These are phyloP conservation scores for Amiota minor DNA, from an alignment of 2,888 invertebrate species.

Conservation along the genomic window DNA sequence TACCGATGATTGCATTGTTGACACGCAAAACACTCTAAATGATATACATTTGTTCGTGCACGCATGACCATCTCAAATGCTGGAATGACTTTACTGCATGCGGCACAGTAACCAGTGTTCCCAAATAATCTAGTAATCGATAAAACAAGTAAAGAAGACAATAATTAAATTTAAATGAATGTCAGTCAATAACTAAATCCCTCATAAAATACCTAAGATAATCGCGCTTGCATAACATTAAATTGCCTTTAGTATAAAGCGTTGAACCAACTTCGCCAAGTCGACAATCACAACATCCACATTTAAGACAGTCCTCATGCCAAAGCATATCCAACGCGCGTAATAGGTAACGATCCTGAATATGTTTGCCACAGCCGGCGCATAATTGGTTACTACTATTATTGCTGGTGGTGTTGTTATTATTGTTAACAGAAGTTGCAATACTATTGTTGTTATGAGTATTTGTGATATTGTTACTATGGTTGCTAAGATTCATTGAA, in stretches of 20 bases:
- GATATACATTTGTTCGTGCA: conserved; percentile 96
- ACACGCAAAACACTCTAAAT: conserved; percentile 98
- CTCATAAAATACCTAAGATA: conserved; percentile 83
- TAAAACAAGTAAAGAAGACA: conserved; percentile 7
- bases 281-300: conserved; percentile 96
- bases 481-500: conserved; percentile 54
- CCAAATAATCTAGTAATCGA: conserved; percentile 85
- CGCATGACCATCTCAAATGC: conserved; percentile 99
- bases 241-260: conserved; percentile 94
- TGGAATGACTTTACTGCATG: conserved; percentile 97
- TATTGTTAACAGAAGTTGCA: conserved; percentile 51
- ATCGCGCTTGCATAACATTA: conserved; percentile 95
- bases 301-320: conserved; percentile 99
- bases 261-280: conserved; percentile 97
- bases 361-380: conserved; percentile 94
- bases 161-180: not conserved
- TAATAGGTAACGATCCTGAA: conserved; percentile 91
- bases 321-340: conserved; percentile 95
- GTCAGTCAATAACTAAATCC: not conserved
- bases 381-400: conserved; percentile 80
- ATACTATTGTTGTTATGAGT: conserved; percentile 53
- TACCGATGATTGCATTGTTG: conserved; percentile 99
- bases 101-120: conserved; percentile 95
- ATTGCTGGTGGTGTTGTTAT: conserved; percentile 52
- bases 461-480: conserved; percentile 45